Evolutionary conservation across 2,888 invertebrate species (phyloP), one percentile per base, ranked within the genome.

Genomic region (Volucella bombylans): DNA sequence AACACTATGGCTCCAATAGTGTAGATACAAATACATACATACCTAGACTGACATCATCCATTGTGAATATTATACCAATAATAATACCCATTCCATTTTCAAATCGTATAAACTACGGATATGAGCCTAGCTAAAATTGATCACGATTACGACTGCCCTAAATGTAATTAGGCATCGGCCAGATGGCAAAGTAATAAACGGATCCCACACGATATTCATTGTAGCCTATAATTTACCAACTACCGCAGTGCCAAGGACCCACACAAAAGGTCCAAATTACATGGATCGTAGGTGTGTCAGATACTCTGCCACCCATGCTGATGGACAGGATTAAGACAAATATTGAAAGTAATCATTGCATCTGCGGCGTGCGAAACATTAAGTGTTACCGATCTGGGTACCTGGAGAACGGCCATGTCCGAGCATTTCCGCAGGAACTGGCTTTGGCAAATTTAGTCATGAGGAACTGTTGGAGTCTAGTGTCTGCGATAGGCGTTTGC

Each of bases 401-500:
- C 78, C 78, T 78, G 78, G 49, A 23, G 41, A 68, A 55, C 39
- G 55, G 49, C 14, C n/a, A 8, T 47, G 55, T 23, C 31, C 6
- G 31, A 54, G 11, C 39, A 65, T 61, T 64, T 78, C 71, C 71
- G 78, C 64, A 71, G 78, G 78, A 78, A 78, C 65, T 71, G 78
- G 71, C 71, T 64, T 65, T 45, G 71, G 64, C 78, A 59, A 78
- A 78, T 78, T 78, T 23, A 71, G 78, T 64, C 64, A 78, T 64
- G 71, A 50, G 47, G 41, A 43, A 31, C 10, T 12, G 49, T 57
- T 59, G 57, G 64, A 69, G 67, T 61, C 49, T 54, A 54, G 62
- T 78, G 82, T 73, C 79, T 64, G 69, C 31, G 14, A 38, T 49
- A 65, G 83, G 83, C 79, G 83, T 83, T 79, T 74, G 61, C 83